These are phyloP conservation scores for Meda fulgida DNA, from an alignment of 2,797 vertebrate genomes.

Conservation along the genomic window DNA sequence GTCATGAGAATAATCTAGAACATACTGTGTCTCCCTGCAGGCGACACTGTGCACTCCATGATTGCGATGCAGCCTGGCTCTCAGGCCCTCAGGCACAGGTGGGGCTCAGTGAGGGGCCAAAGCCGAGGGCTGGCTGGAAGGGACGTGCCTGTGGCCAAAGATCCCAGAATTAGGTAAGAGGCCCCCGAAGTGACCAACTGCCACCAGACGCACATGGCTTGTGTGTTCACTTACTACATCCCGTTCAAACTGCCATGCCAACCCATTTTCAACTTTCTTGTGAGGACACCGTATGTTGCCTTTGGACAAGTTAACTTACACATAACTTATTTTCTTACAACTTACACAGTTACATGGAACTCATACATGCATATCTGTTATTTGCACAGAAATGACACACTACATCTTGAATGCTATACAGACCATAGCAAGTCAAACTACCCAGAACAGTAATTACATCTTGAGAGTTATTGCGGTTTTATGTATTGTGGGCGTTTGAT, in stretches of 20 bases:
- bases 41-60: conserved; percentile 54
- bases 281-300: conserved; percentile 44
- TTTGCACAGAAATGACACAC: neutral
- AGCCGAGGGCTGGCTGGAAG: conserved; percentile 36
- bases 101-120: conserved; percentile 29
- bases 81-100: conserved; percentile 45
- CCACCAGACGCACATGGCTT: neutral
- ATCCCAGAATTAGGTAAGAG: conserved; percentile 63
- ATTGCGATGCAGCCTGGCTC: conserved; percentile 14
- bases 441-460: conserved; percentile 36
- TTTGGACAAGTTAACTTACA: neutral
- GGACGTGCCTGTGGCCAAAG: conserved; percentile 41
- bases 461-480: conserved; percentile 10
- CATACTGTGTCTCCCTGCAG: conserved; percentile 48
- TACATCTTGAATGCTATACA: neutral
- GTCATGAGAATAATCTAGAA: neutral
- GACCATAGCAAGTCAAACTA: neutral
- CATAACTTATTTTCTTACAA: neutral
- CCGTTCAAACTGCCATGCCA: conserved; percentile 9
- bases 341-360: neutral
- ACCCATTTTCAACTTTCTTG: neutral
- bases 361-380: neutral
- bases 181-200: conserved; percentile 49
- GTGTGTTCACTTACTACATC: neutral
- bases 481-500: conserved; percentile 41